Evolutionary conservation across 2,888 invertebrate genomes (phyloP).

Genomic region (Tricholauxania praeusta): DNA sequence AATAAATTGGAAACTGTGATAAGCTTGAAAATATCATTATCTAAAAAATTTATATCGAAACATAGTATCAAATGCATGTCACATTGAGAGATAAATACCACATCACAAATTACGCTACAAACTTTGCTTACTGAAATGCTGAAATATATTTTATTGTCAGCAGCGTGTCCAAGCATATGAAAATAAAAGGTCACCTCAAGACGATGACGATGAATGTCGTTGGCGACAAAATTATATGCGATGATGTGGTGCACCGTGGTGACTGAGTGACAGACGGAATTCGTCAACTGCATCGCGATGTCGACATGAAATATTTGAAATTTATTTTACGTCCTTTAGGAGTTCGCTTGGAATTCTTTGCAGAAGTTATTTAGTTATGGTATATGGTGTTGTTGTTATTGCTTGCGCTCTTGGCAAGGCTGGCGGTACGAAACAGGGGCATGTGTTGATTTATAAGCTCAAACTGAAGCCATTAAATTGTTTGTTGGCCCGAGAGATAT

Average conservation of each 20-base stretch:
- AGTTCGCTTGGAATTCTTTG: constrained; percentile 26
- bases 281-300: constrained; percentile 35
- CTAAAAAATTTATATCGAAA: no score
- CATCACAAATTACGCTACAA: no score
- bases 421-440: no score
- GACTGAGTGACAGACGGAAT: constrained; percentile 32
- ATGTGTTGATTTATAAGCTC: no score
- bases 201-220: constrained; percentile 5
- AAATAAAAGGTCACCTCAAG: constrained; percentile 32
- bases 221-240: neutral
- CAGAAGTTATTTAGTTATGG: constrained; percentile 5
- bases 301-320: constrained; percentile 38
- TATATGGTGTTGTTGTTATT: no score
- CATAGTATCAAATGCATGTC: no score
- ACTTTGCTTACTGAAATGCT: neutral
- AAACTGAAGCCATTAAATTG: constrained; percentile 11
- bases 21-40: no score
- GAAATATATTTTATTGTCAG: constrained; percentile 18
- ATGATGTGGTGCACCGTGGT: constrained; percentile 1
- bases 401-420: no score
- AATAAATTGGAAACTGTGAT: no score
- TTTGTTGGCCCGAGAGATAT: neutral
- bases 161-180: constrained; percentile 17
- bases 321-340: constrained; percentile 35
- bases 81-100: no score